Evolutionary conservation across 92 coral and sea anemone species (phyloP), one percentile per base, ranked within the genome.

Genomic region (Porites lobata): DNA sequence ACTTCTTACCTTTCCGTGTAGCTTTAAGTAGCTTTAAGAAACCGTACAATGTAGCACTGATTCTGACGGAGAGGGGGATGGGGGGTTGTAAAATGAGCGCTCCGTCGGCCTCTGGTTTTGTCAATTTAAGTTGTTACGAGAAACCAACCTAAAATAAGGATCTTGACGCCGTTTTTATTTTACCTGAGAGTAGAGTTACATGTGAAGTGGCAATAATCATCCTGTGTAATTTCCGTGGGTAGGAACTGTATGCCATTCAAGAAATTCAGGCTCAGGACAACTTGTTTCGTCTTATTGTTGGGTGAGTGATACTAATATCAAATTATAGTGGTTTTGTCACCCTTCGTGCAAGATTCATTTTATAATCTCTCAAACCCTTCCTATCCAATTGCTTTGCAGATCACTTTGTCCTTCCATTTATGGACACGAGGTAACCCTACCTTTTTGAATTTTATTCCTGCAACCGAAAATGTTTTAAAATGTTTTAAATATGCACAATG

Each of bases 171-270:
- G 4, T 56, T 56, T 56, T 14, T 56, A 14, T 10, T 1, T 8
- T 56, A 10, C 61, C 61, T 14, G 61, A 0, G 11, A 10, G 61
- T 8, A 8, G 61, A 6, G 61, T 10, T 56, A 56, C 61, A 56
- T 56, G 61, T 56, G 12, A 10, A 56, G 47, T 56, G 12, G 14
- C 13, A 13, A 54, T 13, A 56, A 8, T 56, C 8, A 19, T 73
- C 4, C 17, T 73, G 12, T 75, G 12, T 21, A 52, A 19, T 79
- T 59, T 10, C 43, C 69, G 1, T 63, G 51, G 8, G 70, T 71
- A 98, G 99, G 99, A 98, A 74, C 85, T 98, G 58, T 98, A 98
- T 77, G 99, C 98, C 21, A 94, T 98, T 52, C 99, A 95, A 86
- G 99, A 98, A 90, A 98, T 98, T 53, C 99, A 98, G 75, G 92